Conservation (phyloP, 2,888 invertebrate genomes). For the Phalangium opilio region DNA sequence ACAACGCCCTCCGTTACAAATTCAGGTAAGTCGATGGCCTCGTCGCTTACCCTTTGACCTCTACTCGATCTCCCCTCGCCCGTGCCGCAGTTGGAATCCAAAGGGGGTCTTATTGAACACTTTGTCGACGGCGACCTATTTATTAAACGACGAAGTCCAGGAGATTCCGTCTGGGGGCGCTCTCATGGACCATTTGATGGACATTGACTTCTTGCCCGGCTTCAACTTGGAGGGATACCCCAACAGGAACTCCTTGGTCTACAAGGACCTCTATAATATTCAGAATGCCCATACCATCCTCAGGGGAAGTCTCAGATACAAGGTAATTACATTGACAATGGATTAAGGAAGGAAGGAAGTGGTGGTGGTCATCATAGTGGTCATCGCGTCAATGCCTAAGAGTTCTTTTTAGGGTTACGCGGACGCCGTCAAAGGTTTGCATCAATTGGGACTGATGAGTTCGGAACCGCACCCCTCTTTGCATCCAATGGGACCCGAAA, state of each 20-base stretch:
- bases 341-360: no score
- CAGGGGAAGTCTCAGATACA: slow-evolving; percentile 83
- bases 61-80: no score
- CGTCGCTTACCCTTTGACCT: no score
- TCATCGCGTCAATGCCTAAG: no score
- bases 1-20: slow-evolving; percentile 45
- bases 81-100: slow-evolving; percentile 97
- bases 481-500: slow-evolving; percentile 88
- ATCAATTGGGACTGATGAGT: slow-evolving; percentile 73
- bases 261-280: slow-evolving; percentile 73
- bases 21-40: slow-evolving; percentile 26
- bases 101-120: slow-evolving; percentile 81
- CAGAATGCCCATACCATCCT: slow-evolving; percentile 61
- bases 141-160: slow-evolving; percentile 61
- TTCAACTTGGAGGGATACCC: slow-evolving; percentile 93
- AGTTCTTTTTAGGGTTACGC: slow-evolving; percentile 50
- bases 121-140: slow-evolving; percentile 71
- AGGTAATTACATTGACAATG: slow-evolving; percentile 32
- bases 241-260: slow-evolving; percentile 85
- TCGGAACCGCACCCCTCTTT: slow-evolving; percentile 68
- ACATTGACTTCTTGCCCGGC: slow-evolving; percentile 82
- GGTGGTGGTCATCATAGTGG: no score
- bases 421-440: slow-evolving; percentile 70
- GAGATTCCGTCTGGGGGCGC: slow-evolving; percentile 79
- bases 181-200: slow-evolving; percentile 62